A percentile compares a stretch with the other conserved stretches of the same genome.
Evolutionary conservation across 2,797 vertebrate genomes (phyloP).

Genomic region (Lutra lutra): DNA sequence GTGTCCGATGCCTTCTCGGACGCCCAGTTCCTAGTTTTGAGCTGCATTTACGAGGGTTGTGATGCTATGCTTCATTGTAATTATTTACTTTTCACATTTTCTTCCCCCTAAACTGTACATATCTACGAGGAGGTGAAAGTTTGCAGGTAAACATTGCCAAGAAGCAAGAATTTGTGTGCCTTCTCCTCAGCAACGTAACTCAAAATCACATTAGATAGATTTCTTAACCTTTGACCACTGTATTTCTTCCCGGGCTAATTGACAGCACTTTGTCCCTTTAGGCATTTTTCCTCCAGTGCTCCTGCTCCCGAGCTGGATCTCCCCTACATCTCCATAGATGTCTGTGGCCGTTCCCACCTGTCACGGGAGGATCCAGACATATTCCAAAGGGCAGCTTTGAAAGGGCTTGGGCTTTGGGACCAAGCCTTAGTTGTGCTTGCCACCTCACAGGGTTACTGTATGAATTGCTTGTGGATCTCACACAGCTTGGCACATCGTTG

Average conservation of each 20-base stretch:
- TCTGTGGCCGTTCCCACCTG: not conserved
- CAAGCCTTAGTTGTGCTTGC: not conserved
- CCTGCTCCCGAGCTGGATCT: not conserved
- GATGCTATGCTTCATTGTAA: not conserved
- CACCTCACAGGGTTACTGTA: not conserved
- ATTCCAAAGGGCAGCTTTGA: not conserved
- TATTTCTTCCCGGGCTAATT: not conserved
- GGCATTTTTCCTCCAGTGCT: not conserved
- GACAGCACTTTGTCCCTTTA: not conserved
- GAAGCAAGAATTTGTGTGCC: not conserved
- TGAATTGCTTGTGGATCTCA: not conserved
- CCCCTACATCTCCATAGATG: not conserved
- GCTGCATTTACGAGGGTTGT: not conserved
- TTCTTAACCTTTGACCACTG: not conserved
- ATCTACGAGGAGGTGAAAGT: not conserved
- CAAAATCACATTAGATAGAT: not conserved
- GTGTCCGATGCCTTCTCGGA: not conserved
- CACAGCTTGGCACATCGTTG: not conserved
- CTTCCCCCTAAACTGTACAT: not conserved
- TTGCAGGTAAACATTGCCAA: not conserved
- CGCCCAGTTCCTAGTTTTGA: not conserved
- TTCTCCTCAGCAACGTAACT: not conserved
- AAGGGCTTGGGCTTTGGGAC: not conserved
- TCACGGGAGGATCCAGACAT: not conserved
- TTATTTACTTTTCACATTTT: conserved; percentile 35